Percentiles rank a stretch among this genome's conserved stretches.
Evolutionary conservation across 2,797 vertebrate genomes (phyloP).

Genomic region (Anolis apletophallus): DNA sequence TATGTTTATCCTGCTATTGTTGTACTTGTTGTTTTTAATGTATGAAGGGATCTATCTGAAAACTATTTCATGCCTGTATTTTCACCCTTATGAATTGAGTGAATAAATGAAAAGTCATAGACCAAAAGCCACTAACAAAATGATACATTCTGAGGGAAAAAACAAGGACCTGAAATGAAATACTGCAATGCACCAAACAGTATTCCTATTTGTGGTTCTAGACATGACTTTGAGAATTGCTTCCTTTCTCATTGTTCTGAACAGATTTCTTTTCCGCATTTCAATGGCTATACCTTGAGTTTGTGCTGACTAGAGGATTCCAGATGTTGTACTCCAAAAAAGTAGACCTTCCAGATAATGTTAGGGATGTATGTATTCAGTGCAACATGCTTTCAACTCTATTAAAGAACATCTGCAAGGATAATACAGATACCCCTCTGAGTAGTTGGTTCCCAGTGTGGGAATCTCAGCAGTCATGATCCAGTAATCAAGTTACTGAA

Average conservation of each 20-base stretch:
- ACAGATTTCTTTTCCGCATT: neutral
- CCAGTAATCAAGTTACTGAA: neutral
- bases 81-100: neutral
- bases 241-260: neutral
- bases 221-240: neutral
- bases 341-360: neutral
- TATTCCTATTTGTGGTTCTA: no score
- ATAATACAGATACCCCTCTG: slow-evolving; percentile 50
- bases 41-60: neutral
- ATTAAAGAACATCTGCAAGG: slow-evolving; percentile 10
- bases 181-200: no score
- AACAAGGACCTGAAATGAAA: neutral
- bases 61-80: neutral
- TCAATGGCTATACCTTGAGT: neutral
- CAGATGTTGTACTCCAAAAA: no score
- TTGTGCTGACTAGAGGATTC: no score
- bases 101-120: neutral
- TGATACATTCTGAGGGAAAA: neutral
- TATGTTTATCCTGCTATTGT: neutral
- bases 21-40: neutral
- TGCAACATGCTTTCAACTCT: neutral
- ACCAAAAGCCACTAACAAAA: neutral
- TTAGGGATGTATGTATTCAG: neutral
- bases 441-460: slow-evolving; percentile 59
- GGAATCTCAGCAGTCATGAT: neutral